These are phyloP conservation scores for Aramus guarauna DNA, from an alignment of 2,113 vertebrate genomes.

Conservation along the genomic window DNA sequence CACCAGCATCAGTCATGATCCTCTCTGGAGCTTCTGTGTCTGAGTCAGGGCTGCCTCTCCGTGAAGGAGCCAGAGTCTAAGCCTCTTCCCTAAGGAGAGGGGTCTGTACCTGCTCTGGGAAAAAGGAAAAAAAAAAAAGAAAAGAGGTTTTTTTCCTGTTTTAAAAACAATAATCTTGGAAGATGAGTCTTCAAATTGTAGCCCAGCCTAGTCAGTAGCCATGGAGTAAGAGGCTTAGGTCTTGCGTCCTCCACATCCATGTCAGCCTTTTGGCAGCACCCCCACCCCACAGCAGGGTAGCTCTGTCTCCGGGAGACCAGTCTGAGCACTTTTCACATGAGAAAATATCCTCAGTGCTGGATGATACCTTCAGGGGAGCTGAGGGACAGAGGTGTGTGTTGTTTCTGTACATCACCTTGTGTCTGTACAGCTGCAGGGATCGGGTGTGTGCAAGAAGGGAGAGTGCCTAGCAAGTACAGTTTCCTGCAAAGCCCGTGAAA, in stretches of 20 bases:
- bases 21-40: background rate
- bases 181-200: background rate
- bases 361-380: background rate
- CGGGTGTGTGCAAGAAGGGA: background rate
- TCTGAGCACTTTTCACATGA: background rate
- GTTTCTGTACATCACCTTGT: accelerated
- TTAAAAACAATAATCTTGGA: too few relatives aligned
- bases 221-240: background rate
- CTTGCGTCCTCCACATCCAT: background rate
- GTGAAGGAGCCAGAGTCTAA: background rate
- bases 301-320: background rate
- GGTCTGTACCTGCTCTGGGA: background rate
- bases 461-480: background rate
- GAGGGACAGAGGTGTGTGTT: background rate
- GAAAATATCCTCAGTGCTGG: background rate
- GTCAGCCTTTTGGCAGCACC: background rate
- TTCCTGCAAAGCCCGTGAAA: background rate
- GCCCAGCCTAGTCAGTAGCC: background rate
- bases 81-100: background rate
- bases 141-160: background rate
- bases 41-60: background rate
- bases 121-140: background rate
- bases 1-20: background rate
- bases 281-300: background rate
- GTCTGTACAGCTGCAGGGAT: background rate